phyloP scores from a whole-genome alignment of 2,888 invertebrate species.

The Octodonta nipae region DNA sequence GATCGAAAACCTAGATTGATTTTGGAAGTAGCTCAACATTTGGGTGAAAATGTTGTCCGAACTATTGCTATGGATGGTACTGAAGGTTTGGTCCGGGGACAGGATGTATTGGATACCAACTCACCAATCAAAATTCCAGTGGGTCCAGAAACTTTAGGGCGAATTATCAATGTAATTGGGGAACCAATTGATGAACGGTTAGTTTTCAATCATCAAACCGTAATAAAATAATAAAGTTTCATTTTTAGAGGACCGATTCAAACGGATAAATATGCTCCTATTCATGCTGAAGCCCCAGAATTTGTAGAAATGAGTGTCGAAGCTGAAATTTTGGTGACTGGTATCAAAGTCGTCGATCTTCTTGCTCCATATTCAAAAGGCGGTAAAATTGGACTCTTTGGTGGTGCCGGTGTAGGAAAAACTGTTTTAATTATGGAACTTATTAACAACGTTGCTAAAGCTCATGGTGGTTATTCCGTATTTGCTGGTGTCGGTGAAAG shows the following conservation, averaged over 20 bases:
- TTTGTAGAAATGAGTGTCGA: constrained; percentile 91
- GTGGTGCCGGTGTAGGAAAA: constrained; percentile 90
- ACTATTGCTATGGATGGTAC: constrained; percentile 92
- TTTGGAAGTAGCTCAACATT: constrained; percentile 48
- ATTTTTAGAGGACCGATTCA: constrained; percentile 77
- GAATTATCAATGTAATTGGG: constrained; percentile 90
- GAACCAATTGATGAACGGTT: constrained; percentile 82
- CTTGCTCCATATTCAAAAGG: constrained; percentile 77
- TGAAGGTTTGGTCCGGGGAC: constrained; percentile 79
- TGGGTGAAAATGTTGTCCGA: constrained; percentile 69
- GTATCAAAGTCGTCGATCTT: constrained; percentile 67
- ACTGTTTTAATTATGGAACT: constrained; percentile 93
- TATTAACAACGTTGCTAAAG: constrained; percentile 89
- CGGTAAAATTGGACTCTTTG: constrained; percentile 85
- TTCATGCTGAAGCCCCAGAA: constrained; percentile 85
- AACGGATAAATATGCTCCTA: constrained; percentile 63
- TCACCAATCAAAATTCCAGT: constrained; percentile 86
- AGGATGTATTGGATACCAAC: constrained; percentile 68
- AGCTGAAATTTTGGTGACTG: constrained; percentile 82
- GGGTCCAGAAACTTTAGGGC: constrained; percentile 72
- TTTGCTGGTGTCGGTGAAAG: constrained; percentile 90
- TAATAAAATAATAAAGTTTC: no score
- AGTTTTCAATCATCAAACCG: no score
- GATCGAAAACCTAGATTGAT: constrained; percentile 70
- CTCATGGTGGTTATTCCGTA: constrained; percentile 90